Evolutionary conservation across 2,888 invertebrate genomes (phyloP).

Genomic region (Lasius platythorax): DNA sequence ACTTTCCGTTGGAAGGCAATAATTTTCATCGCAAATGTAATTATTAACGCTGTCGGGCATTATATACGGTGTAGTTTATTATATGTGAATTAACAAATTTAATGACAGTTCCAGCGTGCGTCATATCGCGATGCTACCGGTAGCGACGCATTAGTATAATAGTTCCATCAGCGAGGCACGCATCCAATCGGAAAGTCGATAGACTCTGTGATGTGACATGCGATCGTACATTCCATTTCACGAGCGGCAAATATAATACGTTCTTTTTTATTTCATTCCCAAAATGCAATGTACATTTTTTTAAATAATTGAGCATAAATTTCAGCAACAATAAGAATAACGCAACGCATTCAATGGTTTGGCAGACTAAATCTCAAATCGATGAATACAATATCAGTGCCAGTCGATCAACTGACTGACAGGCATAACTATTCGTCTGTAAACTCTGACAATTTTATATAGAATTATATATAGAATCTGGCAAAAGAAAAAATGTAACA

Average conservation of each 20-base stretch:
- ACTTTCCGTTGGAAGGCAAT: conserved; percentile 49
- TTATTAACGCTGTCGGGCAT: conserved; percentile 50
- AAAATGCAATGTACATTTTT: conserved; percentile 12
- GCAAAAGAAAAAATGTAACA: not conserved
- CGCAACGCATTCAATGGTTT: not conserved
- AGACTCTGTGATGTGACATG: conserved; percentile 35
- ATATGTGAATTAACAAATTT: conserved; percentile 53
- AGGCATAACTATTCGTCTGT: not conserved
- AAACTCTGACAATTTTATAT: not conserved
- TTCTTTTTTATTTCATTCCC: not conserved
- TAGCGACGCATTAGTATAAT: conserved; percentile 35
- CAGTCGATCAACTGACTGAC: not conserved
- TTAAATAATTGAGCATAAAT: conserved; percentile 20
- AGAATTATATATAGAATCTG: not conserved
- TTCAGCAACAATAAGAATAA: conserved; percentile 11
- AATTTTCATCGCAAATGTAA: conserved; percentile 56
- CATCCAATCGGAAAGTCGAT: conserved; percentile 54
- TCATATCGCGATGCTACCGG: conserved; percentile 34
- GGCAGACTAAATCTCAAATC: not conserved
- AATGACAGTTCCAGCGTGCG: conserved; percentile 47
- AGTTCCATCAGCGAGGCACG: conserved; percentile 27
- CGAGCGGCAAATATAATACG: not conserved
- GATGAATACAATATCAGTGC: not conserved
- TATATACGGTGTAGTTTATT: conserved; percentile 48
- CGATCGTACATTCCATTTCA: conserved; percentile 33